Evolutionary conservation across 2,888 invertebrate species (phyloP).

Genomic region (Pycnomerus fuliginosus): DNA sequence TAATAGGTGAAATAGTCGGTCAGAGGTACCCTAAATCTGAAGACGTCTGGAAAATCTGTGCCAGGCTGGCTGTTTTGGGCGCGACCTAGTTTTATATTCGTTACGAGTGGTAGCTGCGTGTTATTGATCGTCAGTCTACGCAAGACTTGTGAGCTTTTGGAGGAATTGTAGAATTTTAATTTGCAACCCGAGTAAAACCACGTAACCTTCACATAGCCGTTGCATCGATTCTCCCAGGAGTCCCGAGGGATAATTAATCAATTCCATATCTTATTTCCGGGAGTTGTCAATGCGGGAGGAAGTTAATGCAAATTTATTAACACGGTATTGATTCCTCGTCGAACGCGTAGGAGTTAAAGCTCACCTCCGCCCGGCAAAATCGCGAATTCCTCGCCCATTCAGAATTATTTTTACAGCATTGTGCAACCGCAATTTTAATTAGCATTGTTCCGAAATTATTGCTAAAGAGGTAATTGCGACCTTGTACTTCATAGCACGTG

Average conservation of each 20-base stretch:
- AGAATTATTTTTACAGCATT: no score
- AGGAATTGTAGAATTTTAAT: no score
- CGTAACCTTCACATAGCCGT: no score
- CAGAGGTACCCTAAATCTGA: neutral
- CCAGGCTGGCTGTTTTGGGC: slow-evolving; percentile 37
- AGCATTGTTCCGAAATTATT: slow-evolving; percentile 7
- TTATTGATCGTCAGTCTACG: slow-evolving; percentile 46
- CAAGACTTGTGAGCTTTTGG: no score
- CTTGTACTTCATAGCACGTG: slow-evolving; percentile 3
- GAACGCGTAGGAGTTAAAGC: slow-evolving; percentile 15
- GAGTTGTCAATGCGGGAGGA: no score
- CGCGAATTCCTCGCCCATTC: no score
- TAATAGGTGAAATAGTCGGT: neutral
- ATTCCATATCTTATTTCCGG: no score
- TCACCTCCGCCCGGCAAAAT: no score
- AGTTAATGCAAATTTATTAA: slow-evolving; percentile 19
- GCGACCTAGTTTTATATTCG: slow-evolving; percentile 46
- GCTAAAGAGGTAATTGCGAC: neutral
- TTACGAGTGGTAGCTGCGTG: slow-evolving; percentile 39
- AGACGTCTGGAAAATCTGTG: slow-evolving; percentile 11
- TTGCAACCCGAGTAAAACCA: no score
- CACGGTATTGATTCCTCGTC: slow-evolving; percentile 14
- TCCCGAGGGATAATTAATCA: no score
- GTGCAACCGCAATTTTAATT: slow-evolving; percentile 3
- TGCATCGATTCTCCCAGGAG: no score